A percentile compares a stretch with the other conserved stretches of the same genome.
These are phyloP conservation scores for Scaptodrosophila lebanonensis DNA, from an alignment of 1,140 invertebrate species.

Conservation along the genomic window DNA sequence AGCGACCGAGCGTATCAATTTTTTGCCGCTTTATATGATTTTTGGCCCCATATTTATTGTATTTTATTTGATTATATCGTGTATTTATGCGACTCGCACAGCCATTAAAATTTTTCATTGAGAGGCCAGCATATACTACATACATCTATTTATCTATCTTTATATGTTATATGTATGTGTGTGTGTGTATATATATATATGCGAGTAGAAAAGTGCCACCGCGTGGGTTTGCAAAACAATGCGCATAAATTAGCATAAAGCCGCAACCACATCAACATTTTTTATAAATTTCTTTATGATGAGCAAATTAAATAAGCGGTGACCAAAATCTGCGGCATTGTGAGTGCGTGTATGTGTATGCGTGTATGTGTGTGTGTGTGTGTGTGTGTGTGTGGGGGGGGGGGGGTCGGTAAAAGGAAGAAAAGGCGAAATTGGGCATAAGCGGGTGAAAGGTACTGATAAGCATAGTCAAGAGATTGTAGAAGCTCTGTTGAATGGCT, in stretches of 20 bases:
- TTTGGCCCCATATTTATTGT: constrained; percentile 58
- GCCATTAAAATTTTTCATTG: constrained; percentile 31
- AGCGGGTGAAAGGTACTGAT: no score
- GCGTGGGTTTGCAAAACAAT: constrained; percentile 41
- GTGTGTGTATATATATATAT: neutral
- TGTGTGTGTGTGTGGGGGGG: no score
- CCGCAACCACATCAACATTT: constrained; percentile 50
- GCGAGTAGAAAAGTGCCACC: neutral
- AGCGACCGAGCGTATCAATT: constrained; percentile 69
- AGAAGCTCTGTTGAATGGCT: no score
- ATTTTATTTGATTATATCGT: constrained; percentile 55
- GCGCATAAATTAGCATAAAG: constrained; percentile 66
- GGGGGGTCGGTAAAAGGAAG: no score
- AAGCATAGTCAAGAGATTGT: no score
- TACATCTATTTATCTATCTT: no score
- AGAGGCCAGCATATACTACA: no score
- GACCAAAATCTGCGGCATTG: no score
- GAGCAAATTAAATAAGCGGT: constrained; percentile 12
- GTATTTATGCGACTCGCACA: constrained; percentile 22
- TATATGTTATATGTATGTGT: no score
- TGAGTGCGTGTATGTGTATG: no score
- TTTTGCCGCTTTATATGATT: constrained; percentile 42
- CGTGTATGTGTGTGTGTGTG: no score
- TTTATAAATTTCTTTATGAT: constrained; percentile 44
- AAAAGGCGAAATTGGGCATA: no score